Evolutionary conservation across 2,888 invertebrate species (phyloP).

Genomic region (Drosophila multiciliata): DNA sequence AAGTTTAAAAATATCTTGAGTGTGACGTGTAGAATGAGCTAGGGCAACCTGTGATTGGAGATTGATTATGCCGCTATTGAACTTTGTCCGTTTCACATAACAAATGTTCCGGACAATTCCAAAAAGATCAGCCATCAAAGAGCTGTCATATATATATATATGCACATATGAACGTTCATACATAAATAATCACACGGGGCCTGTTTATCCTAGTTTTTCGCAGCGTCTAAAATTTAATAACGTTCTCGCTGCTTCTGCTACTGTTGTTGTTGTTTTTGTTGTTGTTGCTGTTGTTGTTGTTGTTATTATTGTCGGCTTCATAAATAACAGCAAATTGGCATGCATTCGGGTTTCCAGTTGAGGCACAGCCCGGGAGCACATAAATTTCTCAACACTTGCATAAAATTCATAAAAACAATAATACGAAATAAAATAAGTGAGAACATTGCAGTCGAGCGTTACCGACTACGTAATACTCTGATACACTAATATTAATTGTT

Average conservation of each 20-base stretch:
- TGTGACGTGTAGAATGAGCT: slow-evolving; percentile 26
- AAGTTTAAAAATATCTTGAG: slow-evolving; percentile 31
- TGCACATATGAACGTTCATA: background rate
- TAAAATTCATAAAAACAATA: slow-evolving; percentile 75
- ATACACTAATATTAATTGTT: background rate
- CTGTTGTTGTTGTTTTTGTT: background rate
- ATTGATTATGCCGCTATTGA: slow-evolving; percentile 55
- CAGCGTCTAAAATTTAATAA: slow-evolving; percentile 70
- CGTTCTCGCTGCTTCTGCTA: background rate
- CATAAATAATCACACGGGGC: slow-evolving; percentile 2
- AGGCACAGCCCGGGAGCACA: slow-evolving; percentile 62
- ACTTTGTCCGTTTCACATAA: slow-evolving; percentile 44
- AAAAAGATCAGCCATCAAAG: slow-evolving; percentile 43
- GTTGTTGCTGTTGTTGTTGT: slow-evolving; percentile 12
- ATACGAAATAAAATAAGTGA: slow-evolving; percentile 33
- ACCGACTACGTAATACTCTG: background rate
- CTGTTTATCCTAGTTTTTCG: slow-evolving; percentile 57
- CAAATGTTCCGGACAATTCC: slow-evolving; percentile 15
- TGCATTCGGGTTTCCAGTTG: slow-evolving; percentile 69
- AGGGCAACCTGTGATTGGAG: slow-evolving; percentile 32
- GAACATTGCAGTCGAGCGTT: background rate
- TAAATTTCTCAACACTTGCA: slow-evolving; percentile 81
- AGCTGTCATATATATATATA: slow-evolving; percentile 35
- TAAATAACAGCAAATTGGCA: slow-evolving; percentile 78
- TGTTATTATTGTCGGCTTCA: slow-evolving; percentile 50